phyloP scores from a whole-genome alignment of 2,797 vertebrate species.

The Anabas testudineus region DNA sequence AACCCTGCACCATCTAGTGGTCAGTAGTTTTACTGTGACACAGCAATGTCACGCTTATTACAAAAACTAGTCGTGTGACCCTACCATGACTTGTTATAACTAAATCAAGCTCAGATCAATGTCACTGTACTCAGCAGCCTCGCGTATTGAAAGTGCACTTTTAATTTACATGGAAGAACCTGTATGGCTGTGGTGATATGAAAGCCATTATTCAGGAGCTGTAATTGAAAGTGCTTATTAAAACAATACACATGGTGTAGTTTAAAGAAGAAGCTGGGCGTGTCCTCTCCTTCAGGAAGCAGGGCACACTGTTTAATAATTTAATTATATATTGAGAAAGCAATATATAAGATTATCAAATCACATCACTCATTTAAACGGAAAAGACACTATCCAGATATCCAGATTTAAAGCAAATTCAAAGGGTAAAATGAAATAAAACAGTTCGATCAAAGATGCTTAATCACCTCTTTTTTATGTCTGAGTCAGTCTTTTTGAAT shows the following conservation, averaged over 20 bases:
- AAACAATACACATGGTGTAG: conserved; percentile 44
- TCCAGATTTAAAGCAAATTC: conserved; percentile 1
- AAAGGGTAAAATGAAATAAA: conserved; percentile 7
- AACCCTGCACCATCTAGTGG: conserved; percentile 75
- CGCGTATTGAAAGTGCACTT: conserved; percentile 58
- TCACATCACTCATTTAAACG: conserved; percentile 25
- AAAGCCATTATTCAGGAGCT: conserved; percentile 40
- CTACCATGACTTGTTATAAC: conserved; percentile 42
- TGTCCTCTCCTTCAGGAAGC: conserved; percentile 26
- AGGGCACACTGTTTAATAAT: conserved; percentile 44
- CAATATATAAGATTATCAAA: conserved; percentile 16
- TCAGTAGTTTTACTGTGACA: conserved; percentile 15
- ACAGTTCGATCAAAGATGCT: conserved; percentile 19
- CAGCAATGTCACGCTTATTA: conserved; percentile 14
- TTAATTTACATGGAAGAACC: conserved; percentile 55
- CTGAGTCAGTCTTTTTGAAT: conserved; percentile 40
- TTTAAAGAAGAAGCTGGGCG: conserved; percentile 38
- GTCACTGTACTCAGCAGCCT: conserved; percentile 43
- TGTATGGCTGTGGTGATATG: conserved; percentile 41
- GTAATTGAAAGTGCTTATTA: conserved; percentile 60
- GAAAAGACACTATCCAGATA: conserved; percentile 20
- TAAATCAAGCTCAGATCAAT: conserved; percentile 63
- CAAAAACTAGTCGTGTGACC: conserved; percentile 30
- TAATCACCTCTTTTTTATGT: not conserved
- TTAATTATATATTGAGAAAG: conserved; percentile 36